A percentile compares a stretch with the other conserved stretches of the same genome.
phyloP scores from a whole-genome alignment of 2,797 vertebrate genomes.

The Ibycter americanus region DNA sequence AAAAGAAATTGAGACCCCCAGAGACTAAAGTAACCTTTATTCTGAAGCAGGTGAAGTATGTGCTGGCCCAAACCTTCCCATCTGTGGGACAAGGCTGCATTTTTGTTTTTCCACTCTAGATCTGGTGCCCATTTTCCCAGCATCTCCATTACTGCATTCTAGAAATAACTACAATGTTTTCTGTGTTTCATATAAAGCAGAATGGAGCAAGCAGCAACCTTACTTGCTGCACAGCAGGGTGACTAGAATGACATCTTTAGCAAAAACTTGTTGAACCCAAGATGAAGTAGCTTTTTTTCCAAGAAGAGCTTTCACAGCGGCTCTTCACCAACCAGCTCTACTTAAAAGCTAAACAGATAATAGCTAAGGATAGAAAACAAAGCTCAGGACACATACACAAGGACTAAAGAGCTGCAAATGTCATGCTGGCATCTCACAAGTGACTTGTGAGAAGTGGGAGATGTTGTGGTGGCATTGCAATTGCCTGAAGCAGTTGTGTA shows the following conservation, averaged over 20 bases:
- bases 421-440: background rate
- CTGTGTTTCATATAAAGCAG: background rate
- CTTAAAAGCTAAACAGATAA: background rate
- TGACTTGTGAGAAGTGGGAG: background rate
- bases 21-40: background rate
- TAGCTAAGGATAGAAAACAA: background rate
- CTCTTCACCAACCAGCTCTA: background rate
- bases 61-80: background rate
- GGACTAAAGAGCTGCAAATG: background rate
- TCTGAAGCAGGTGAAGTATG: background rate
- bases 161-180: background rate
- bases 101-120: background rate
- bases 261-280: background rate
- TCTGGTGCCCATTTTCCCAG: background rate
- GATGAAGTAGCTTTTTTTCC: background rate
- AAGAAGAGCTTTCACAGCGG: background rate
- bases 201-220: background rate
- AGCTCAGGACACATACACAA: background rate
- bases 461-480: background rate
- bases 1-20: background rate
- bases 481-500: background rate
- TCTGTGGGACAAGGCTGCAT: background rate
- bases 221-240: background rate
- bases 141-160: background rate
- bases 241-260: background rate